Evolutionary conservation across 2,113 vertebrate species (phyloP).

Genomic region (Brachypodius melanocephalos): DNA sequence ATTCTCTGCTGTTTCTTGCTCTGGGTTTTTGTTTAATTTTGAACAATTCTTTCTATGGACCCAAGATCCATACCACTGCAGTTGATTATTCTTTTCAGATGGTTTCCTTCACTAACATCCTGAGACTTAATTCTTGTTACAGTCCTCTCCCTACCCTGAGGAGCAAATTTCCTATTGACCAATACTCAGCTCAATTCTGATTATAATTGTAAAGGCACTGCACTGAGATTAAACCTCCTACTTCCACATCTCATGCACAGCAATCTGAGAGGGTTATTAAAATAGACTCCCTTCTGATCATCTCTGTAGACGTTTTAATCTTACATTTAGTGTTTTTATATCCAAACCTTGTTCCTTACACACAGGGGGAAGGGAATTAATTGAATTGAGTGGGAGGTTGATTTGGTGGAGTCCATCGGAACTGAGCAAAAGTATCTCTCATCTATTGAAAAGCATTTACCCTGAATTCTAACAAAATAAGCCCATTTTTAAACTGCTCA

Average conservation of each 20-base stretch:
- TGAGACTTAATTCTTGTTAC: slow-evolving; percentile 57
- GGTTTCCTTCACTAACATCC: slow-evolving; percentile 21
- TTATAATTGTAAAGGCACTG: slow-evolving; percentile 68
- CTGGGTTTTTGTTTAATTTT: slow-evolving; percentile 4
- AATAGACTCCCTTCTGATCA: slow-evolving; percentile 64
- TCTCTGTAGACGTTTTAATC: slow-evolving; percentile 65
- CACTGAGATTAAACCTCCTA: slow-evolving; percentile 58
- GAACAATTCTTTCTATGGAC: background rate
- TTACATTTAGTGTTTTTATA: slow-evolving; percentile 65
- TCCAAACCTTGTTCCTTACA: slow-evolving; percentile 54
- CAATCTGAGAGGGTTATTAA: slow-evolving; percentile 67
- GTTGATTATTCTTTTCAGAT: slow-evolving; percentile 56
- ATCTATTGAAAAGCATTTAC: slow-evolving; percentile 50
- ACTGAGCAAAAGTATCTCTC: slow-evolving; percentile 39
- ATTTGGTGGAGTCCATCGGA: slow-evolving; percentile 54
- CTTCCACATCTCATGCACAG: slow-evolving; percentile 44
- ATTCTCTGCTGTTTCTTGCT: background rate
- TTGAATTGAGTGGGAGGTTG: slow-evolving; percentile 70
- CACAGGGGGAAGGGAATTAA: slow-evolving; percentile 58
- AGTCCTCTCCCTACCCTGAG: slow-evolving; percentile 37
- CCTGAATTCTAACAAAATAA: slow-evolving; percentile 61
- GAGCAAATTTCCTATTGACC: slow-evolving; percentile 55
- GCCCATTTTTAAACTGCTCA: slow-evolving; percentile 41
- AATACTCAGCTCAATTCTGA: slow-evolving; percentile 64
- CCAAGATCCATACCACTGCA: background rate